Base-by-base conservation (phyloP, 1,140 invertebrate genomes). In the Drosophila gunungcola region DNA sequence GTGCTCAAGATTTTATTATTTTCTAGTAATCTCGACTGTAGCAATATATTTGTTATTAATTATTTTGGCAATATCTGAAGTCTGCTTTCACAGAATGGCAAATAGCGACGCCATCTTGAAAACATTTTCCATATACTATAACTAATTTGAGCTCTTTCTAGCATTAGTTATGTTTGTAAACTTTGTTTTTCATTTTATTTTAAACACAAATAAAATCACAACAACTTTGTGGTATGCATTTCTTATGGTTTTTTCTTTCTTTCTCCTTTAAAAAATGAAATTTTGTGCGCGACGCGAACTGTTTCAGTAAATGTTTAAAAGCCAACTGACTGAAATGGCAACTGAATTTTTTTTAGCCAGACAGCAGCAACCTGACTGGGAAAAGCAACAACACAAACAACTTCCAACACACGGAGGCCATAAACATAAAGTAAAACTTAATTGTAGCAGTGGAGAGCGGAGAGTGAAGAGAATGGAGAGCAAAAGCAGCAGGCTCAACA, bases 291-390 rank as follows among this genome's bases (percentile, higher is more conserved):
- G 79, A 73, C 81, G 64, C 88, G 79, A 81, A 76, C 78, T 91
- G 79, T 89, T 91, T 78, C 89, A 85, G 75, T 74, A 80, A 91
- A 91, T 91, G 89, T 91, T 91, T 84, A 85, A 91, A 91, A 91
- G 84, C 90, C 89, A 91, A 91, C 89, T 91, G 89, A 91, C 73
- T 48, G 77, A 79, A 86, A 83, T 73, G 69, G 73, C 77, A 81
- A 85, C 80, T 83, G 67, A 88, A 77, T 56, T 83, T 79, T 82
- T 80, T 78, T 29, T 54, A 68, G 61, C 69, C 63, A 56, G 56
- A 43, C 51, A 70, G 55, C 65, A 56, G 56, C 80, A 73, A 86
- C 36, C 10, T 51, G 85, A 83, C 70, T 83, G 83, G 82, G 82
- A 80, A 77, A 74, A 85, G 53, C 48, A 60, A 45, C 41, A 73